Evolutionary conservation across 2,888 invertebrate species (phyloP).

Genomic region (Diploptera punctata): DNA sequence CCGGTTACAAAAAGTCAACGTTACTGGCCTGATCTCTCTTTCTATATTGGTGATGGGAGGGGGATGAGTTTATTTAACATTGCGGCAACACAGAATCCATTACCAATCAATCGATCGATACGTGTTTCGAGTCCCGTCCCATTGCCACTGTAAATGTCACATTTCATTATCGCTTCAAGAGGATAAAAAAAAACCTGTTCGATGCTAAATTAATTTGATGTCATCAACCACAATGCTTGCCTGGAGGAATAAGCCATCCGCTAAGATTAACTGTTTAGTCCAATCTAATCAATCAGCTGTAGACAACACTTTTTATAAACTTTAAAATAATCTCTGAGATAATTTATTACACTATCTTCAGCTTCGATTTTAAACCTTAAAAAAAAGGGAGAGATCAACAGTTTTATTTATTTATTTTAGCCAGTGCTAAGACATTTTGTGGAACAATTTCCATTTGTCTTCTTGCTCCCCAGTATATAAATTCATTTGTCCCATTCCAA

Average conservation of each 20-base stretch:
- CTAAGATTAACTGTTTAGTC: background rate
- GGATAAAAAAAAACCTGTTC: constrained; percentile 6
- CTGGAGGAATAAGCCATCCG: background rate
- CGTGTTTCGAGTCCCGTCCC: background rate
- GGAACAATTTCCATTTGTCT: too few relatives aligned
- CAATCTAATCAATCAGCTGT: too few relatives aligned
- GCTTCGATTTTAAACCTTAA: too few relatives aligned
- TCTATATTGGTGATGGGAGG: background rate
- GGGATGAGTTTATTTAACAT: constrained; percentile 7
- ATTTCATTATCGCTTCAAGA: constrained; percentile 15
- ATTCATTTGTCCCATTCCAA: too few relatives aligned
- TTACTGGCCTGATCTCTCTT: background rate
- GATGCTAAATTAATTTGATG: constrained; percentile 19
- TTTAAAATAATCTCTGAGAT: too few relatives aligned
- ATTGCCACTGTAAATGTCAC: constrained; percentile 26
- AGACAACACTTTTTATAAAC: too few relatives aligned
- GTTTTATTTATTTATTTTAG: too few relatives aligned
- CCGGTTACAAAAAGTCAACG: constrained; percentile 5
- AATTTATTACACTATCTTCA: too few relatives aligned
- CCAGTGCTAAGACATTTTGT: too few relatives aligned
- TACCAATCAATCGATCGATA: constrained; percentile 24
- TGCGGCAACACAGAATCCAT: constrained; percentile 13
- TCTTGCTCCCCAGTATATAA: too few relatives aligned
- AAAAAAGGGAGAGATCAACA: too few relatives aligned
- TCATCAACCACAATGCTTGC: constrained; percentile 2